These are phyloP conservation scores for Pampus argenteus DNA, from an alignment of 2,797 vertebrate genomes.

Conservation along the genomic window DNA sequence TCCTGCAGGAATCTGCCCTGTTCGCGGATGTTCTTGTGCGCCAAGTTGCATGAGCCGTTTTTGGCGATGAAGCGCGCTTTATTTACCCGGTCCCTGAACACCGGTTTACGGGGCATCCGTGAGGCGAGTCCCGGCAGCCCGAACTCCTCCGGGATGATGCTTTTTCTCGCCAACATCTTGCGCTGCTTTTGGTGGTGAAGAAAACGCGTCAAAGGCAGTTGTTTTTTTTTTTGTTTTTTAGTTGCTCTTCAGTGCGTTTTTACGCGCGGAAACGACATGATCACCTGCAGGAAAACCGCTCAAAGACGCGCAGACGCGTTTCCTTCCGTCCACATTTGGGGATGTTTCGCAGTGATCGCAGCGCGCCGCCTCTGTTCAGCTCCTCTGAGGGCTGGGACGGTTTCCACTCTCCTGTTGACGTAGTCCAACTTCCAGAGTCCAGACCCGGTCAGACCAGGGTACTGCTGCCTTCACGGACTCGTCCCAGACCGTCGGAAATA, in stretches of 20 bases:
- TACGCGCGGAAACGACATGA: slow-evolving; percentile 49
- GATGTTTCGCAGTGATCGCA: slow-evolving; percentile 25
- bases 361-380: slow-evolving; percentile 43
- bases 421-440: slow-evolving; percentile 62
- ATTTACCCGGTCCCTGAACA: slow-evolving; percentile 92
- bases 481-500: slow-evolving; percentile 31
- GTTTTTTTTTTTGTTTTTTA: too few relatives aligned
- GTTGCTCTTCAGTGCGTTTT: slow-evolving; percentile 47
- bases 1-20: slow-evolving; percentile 97
- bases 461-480: slow-evolving; percentile 47
- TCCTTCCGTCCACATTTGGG: slow-evolving; percentile 8
- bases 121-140: slow-evolving; percentile 91
- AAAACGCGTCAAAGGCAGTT: fast-evolving
- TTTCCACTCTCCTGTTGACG: slow-evolving; percentile 70
- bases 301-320: neutral
- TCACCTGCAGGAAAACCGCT: slow-evolving; percentile 20
- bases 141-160: slow-evolving; percentile 98
- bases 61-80: slow-evolving; percentile 98
- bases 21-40: slow-evolving; percentile 98
- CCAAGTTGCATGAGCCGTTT: slow-evolving; percentile 95
- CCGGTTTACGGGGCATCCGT: slow-evolving; percentile 92
- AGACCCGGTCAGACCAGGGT: slow-evolving; percentile 41
- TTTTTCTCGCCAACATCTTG: slow-evolving; percentile 95
- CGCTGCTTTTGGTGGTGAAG: slow-evolving; percentile 44
- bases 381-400: slow-evolving; percentile 63